These are phyloP conservation scores for Vanessa cardui DNA, from an alignment of 2,888 invertebrate genomes.

Conservation along the genomic window DNA sequence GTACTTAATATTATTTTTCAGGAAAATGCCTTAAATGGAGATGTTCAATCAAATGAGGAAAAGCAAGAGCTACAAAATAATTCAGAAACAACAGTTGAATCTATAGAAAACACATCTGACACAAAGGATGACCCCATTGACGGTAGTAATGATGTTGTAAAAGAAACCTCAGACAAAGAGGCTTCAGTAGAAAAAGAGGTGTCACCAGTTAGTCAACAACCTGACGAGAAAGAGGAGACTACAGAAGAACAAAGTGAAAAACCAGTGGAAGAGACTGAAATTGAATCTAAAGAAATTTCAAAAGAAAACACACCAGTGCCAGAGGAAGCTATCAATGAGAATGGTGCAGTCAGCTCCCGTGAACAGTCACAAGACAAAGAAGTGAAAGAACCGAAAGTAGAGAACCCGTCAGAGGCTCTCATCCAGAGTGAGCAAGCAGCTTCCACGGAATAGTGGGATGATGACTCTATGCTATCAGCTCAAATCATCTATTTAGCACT, in stretches of 20 bases:
- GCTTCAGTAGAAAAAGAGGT: slow-evolving; percentile 51
- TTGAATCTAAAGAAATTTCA: slow-evolving; percentile 54
- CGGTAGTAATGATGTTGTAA: slow-evolving; percentile 32
- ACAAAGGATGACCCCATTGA: slow-evolving; percentile 40
- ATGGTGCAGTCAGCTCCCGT: slow-evolving; percentile 72
- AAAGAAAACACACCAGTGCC: slow-evolving; percentile 64
- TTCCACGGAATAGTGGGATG: slow-evolving; percentile 63
- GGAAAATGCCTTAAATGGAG: slow-evolving; percentile 67
- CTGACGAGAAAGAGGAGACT: slow-evolving; percentile 51
- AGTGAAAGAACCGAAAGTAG: slow-evolving; percentile 59
- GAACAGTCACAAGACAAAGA: slow-evolving; percentile 70
- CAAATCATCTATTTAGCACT: slow-evolving; percentile 74
- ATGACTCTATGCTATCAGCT: slow-evolving; percentile 67
- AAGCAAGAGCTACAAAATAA: slow-evolving; percentile 58
- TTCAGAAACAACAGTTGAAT: slow-evolving; percentile 49
- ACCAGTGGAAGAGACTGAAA: slow-evolving; percentile 53
- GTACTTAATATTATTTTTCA: slow-evolving; percentile 44
- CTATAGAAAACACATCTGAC: slow-evolving; percentile 41
- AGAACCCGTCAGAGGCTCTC: slow-evolving; percentile 69
- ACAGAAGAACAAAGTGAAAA: slow-evolving; percentile 50
- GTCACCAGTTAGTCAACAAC: slow-evolving; percentile 55
- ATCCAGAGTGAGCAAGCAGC: slow-evolving; percentile 73
- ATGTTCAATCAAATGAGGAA: slow-evolving; percentile 53
- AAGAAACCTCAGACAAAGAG: slow-evolving; percentile 46
- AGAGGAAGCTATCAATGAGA: slow-evolving; percentile 64